Base-by-base conservation (phyloP, 2,888 invertebrate genomes). In the Serrognathus titanus region DNA sequence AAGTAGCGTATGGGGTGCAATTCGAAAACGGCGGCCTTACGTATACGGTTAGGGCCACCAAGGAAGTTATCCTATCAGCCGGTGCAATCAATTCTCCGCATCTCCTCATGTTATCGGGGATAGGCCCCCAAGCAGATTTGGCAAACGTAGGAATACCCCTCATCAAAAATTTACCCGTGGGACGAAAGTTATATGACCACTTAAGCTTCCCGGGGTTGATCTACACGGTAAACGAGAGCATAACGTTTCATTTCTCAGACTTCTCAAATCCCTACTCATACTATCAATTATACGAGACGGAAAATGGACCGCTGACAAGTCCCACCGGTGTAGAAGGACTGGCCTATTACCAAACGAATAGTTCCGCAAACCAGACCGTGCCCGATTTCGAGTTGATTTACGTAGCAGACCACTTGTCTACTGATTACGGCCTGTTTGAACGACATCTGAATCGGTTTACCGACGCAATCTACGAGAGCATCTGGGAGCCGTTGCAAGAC, bases 21-120 rank as follows among this genome's bases (percentile, higher is more conserved):
- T 79, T 83, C 65, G 74, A 79, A 40, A 83, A 82, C 71, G 72
- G 77, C 35, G 79, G 79, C 2, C 77, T 70, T 48, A 78, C 77
- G 59, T 79, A 78, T 59, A 79, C 78, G 63, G 82, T 85, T 47
- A 73, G 79, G 62, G 87, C 87, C 2, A 82, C 77, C 37, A 87
- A 83, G 68, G 89, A 89, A 75, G 85, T 92, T 0, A 88, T 92
- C 54, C 63, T 92, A 38, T 84, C 86, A 45, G 89, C 88, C 0
- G 92, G 91, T 7, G 84, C 89, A 3, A 83, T 92, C 39, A 87
- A 89, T 74, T 83, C 89, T 6, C 90, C 92, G 0, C 89, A 91
- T 70, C 70, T 92, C 7, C 76, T 92, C 13, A 86, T 91, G 87
- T 73, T 92, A 16, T 90, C 90, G 2, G 92, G 92, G 3, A 82